Evolutionary conservation across 2,888 invertebrate genomes (phyloP), one percentile per base, ranked within the genome.

Genomic region (Erebia epiphron): DNA sequence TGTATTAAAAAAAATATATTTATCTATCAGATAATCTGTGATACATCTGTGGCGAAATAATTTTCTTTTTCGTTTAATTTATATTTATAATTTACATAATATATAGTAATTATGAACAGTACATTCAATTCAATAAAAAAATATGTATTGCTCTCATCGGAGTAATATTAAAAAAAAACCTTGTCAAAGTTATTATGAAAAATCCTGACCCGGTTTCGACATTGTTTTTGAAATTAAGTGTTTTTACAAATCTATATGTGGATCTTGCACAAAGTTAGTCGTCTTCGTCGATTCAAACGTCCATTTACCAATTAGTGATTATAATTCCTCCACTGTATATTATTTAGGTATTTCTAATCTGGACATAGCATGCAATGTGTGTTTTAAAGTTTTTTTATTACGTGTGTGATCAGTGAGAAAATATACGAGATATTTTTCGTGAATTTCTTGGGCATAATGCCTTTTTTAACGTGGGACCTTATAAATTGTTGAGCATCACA

Each of bases 301-400:
- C 91, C 91, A 91, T 89, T 88, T 87, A 88, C 81, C 82, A 82
- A 84, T 89, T 85, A 88, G 84, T 84, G 80, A 82, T 35, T 78
- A 73, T 66, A 83, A 88, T 92, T 92, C 91, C 92, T 92, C 91
- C 86, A 87, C 91, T 92, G 91, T 92, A 90, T 91, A 90, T 87
- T 84, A 83, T 85, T 84, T 87, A 87, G 84, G 82, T 86, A 83
- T 83, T 83, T 81, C 79, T 81, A 79, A 79, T 78, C 79, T 82
- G 86, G 84, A 83, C 83, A 81, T 82, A 79, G 83, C 76, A 80
- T 83, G 86, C 86, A 85, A 78, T 81, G 79, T 79, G 77, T 80
- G 79, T 76, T 66, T 73, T 73, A 73, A 26, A 7, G 56, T 26
- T 1, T 13, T 57, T 56, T 26, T 26, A 43, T 35, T 43, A 21